Evolutionary conservation across 2,797 vertebrate species (phyloP), one percentile per base, ranked within the genome.

Genomic region (Tamandua tetradactyla): DNA sequence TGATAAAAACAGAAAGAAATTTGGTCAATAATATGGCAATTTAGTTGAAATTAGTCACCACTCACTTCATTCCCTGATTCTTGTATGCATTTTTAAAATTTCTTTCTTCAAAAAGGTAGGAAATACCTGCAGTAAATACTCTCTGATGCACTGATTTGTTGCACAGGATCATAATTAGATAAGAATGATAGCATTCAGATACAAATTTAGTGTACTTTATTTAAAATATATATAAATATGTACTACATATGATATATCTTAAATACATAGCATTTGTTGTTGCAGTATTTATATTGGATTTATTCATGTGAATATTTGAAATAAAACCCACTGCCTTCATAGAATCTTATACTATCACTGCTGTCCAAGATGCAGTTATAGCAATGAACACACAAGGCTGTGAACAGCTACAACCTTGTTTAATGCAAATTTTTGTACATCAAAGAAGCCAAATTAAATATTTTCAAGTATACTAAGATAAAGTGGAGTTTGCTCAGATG

Each of bases 261-360:
- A 35, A 14, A 64, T 76, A 44, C 3, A 57, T 76, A 14, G 40
- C n/a, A 90, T 66, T 55, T 93, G 17, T 68, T 92, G 40, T 74
- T 47, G 72, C 49, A 57, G 20, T 92, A 47, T 94, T 96, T 93
- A 59, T 75, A 74, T 30, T 82, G 32, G n/a, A n/a, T 88, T 86
- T 87, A 61, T 79, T 91, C 68, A 47, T 52, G 40, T 32, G 40
- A 71, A 37, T 12, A 0, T 87, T 85, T 94, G 55, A 92, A 84
- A 84, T 91, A 47, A 82, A 93, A 66, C 44, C 55, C 55, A n/a
- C 23, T 72, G 5, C 32, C 25, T 71, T 3, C 3, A 0, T 17
- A 49, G 13, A 0, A 55, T 92, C 14, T 78, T 68, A 88, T 8
- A 64, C 9, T 23, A 57, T 81, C n/a, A 40, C 27, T 13, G 17